Evolutionary conservation across 2,113 vertebrate genomes (phyloP).

Genomic region (Isichthys henryi): DNA sequence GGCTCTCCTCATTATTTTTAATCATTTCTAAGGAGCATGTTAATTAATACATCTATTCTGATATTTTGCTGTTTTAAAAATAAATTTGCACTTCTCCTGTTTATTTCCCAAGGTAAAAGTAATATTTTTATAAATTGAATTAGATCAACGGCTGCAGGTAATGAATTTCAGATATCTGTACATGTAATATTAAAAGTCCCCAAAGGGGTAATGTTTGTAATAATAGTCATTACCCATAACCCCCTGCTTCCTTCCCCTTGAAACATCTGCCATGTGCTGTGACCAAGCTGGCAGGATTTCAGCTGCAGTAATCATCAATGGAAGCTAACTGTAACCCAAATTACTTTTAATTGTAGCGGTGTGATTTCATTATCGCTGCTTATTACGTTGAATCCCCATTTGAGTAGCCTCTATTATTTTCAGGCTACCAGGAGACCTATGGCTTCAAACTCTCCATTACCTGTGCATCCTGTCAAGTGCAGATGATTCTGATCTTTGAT

Average conservation of each 20-base stretch:
- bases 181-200: neutral
- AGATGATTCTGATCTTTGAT: neutral
- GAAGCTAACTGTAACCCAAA: neutral
- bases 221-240: neutral
- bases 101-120: neutral
- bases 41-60: conserved; percentile 4
- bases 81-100: neutral
- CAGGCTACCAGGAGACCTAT: neutral
- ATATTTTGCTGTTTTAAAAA: neutral
- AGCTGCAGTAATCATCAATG: neutral
- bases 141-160: neutral
- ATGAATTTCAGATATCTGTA: neutral
- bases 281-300: neutral
- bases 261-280: neutral
- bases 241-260: neutral
- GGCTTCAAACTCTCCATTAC: neutral
- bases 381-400: neutral
- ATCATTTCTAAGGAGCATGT: neutral
- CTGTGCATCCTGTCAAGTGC: neutral
- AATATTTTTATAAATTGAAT: conserved; percentile 7
- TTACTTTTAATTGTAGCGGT: neutral
- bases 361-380: neutral
- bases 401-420: neutral
- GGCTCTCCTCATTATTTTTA: neutral
- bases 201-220: neutral